Percentiles rank a stretch among this genome's conserved stretches.
These are phyloP conservation scores for Clivina fossor DNA, from an alignment of 2,888 invertebrate species.

Conservation along the genomic window DNA sequence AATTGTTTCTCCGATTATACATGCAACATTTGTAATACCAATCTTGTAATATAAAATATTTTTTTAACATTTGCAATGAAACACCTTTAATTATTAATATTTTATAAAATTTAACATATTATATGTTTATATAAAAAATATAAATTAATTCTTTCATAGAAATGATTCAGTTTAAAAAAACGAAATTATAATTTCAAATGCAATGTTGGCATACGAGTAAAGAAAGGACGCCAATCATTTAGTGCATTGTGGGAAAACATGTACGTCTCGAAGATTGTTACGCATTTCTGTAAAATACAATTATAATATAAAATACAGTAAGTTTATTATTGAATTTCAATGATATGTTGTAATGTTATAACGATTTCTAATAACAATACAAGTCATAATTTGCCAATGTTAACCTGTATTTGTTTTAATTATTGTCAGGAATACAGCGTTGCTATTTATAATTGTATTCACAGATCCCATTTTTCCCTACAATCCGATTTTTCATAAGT, in stretches of 20 bases:
- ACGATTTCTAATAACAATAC: slow-evolving; percentile 21
- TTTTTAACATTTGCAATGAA: too few relatives aligned
- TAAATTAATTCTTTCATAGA: slow-evolving; percentile 1
- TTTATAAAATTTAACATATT: too few relatives aligned
- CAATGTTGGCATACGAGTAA: slow-evolving; percentile 47
- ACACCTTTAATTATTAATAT: too few relatives aligned
- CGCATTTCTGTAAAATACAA: slow-evolving; percentile 43
- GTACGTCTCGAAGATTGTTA: slow-evolving; percentile 51
- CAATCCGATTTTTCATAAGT: slow-evolving; percentile 28
- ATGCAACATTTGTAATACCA: too few relatives aligned
- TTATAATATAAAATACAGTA: slow-evolving; percentile 33
- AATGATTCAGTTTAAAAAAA: background rate
- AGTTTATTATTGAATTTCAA: slow-evolving; percentile 29
- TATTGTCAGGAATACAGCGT: slow-evolving; percentile 22
- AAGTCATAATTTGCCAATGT: slow-evolving; percentile 15
- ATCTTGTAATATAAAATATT: too few relatives aligned
- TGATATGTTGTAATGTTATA: slow-evolving; percentile 15
- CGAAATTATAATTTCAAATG: slow-evolving; percentile 13
- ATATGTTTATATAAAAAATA: too few relatives aligned
- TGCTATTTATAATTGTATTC: slow-evolving; percentile 35
- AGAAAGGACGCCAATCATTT: slow-evolving; percentile 50
- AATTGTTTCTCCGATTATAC: too few relatives aligned
- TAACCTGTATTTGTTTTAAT: slow-evolving; percentile 29
- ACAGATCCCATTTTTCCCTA: slow-evolving; percentile 27
- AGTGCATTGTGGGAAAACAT: slow-evolving; percentile 52